phyloP scores from a whole-genome alignment of 2,113 vertebrate genomes.

The Carassius carassius region DNA sequence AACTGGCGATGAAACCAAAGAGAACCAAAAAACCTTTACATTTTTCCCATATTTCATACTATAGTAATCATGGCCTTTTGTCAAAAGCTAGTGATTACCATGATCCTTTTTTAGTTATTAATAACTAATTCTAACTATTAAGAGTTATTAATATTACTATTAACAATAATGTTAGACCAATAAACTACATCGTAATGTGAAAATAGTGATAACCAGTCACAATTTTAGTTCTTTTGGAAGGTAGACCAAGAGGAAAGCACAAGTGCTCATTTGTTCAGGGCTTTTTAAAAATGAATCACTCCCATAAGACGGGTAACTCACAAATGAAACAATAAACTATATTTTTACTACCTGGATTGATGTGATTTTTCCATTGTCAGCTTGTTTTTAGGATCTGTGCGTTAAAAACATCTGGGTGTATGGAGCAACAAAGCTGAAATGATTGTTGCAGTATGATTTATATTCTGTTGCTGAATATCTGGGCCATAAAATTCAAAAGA shows the following conservation, averaged over 20 bases:
- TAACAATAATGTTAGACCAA: not conserved
- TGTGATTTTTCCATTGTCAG: not conserved
- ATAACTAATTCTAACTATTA: not conserved
- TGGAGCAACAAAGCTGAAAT: not conserved
- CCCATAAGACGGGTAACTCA: not conserved
- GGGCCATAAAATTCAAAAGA: not conserved
- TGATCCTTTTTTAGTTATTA: not conserved
- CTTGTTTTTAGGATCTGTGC: not conserved
- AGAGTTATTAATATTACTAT: not conserved
- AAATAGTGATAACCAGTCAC: not conserved
- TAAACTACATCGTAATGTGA: not conserved
- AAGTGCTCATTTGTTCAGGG: not conserved
- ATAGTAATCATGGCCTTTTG: not conserved
- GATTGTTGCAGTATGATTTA: not conserved
- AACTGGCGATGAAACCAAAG: not conserved
- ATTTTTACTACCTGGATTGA: not conserved
- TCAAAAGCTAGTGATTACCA: not conserved
- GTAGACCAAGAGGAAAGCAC: not conserved
- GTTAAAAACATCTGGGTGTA: not conserved
- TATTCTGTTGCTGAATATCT: not conserved
- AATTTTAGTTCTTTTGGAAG: not conserved
- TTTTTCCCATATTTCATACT: not conserved
- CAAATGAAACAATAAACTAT: not conserved
- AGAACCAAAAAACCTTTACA: not conserved
- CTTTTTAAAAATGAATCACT: slow-evolving; percentile 13